Conservation (phyloP, 2,888 invertebrate species). For the Morpho helenor region DNA sequence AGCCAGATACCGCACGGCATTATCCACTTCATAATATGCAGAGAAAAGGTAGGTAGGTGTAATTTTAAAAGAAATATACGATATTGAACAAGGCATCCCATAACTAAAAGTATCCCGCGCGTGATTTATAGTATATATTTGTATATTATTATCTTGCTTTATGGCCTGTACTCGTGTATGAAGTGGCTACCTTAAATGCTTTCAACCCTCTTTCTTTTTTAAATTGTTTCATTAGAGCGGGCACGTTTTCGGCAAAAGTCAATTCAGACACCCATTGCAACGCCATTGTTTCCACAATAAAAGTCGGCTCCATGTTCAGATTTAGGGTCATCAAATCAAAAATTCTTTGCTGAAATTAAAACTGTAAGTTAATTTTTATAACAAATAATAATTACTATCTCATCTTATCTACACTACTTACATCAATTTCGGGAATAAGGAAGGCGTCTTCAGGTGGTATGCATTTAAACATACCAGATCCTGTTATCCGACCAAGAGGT, state of each 20-base stretch:
- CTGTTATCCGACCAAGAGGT: slow-evolving; percentile 73
- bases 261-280: slow-evolving; percentile 76
- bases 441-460: slow-evolving; percentile 79
- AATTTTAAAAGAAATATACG: too few relatives aligned
- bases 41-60: too few relatives aligned
- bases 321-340: slow-evolving; percentile 79
- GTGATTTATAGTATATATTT: too few relatives aligned
- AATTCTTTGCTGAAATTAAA: slow-evolving; percentile 66
- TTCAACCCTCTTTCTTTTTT: slow-evolving; percentile 73
- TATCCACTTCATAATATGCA: too few relatives aligned
- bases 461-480: slow-evolving; percentile 76
- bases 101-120: too few relatives aligned
- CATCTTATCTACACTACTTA: slow-evolving; percentile 29
- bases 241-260: slow-evolving; percentile 67
- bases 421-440: slow-evolving; percentile 68
- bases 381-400: too few relatives aligned
- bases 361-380: too few relatives aligned
- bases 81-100: too few relatives aligned
- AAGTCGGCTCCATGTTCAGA: slow-evolving; percentile 79
- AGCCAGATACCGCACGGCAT: too few relatives aligned
- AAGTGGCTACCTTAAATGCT: slow-evolving; percentile 68
- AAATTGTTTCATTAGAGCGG: slow-evolving; percentile 69
- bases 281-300: slow-evolving; percentile 70
- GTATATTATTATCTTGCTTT: too few relatives aligned
- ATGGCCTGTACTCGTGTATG: too few relatives aligned